Conservation (phyloP, 2,797 vertebrate species). For the Parotocinclus haroldoi region DNA sequence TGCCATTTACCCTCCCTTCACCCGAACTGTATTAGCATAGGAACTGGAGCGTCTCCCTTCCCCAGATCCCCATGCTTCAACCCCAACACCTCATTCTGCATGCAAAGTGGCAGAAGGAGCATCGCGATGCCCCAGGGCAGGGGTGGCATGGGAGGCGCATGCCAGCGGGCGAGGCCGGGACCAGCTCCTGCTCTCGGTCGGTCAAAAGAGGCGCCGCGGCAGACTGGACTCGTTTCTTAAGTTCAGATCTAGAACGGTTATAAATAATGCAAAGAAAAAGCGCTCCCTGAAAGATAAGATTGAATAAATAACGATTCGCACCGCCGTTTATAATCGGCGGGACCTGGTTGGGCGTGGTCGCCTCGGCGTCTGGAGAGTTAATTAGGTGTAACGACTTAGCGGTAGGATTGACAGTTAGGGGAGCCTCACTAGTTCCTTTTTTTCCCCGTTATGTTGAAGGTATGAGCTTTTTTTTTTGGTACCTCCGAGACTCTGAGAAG, state of each 20-base stretch:
- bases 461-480: background rate
- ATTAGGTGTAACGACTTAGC: slow-evolving; percentile 32
- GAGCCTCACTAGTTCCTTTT: background rate
- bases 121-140: too few species aligned
- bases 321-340: slow-evolving; percentile 9
- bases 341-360: slow-evolving; percentile 4
- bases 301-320: slow-evolving; percentile 9
- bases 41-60: too few species aligned
- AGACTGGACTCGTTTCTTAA: too few species aligned
- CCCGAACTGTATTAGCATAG: too few species aligned
- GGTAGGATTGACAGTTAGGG: slow-evolving; percentile 6
- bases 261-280: slow-evolving; percentile 17
- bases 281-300: background rate
- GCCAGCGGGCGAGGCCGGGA: background rate
- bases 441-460: too few species aligned
- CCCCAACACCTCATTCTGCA: too few species aligned
- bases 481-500: background rate
- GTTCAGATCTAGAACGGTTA: background rate
- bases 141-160: too few species aligned
- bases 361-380: slow-evolving; percentile 26
- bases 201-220: too few species aligned
- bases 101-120: too few species aligned
- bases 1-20: background rate
- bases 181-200: too few species aligned
- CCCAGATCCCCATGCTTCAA: too few species aligned